Base-by-base conservation (phyloP, 2,113 vertebrate species). In the Vulpes vulpes region DNA sequence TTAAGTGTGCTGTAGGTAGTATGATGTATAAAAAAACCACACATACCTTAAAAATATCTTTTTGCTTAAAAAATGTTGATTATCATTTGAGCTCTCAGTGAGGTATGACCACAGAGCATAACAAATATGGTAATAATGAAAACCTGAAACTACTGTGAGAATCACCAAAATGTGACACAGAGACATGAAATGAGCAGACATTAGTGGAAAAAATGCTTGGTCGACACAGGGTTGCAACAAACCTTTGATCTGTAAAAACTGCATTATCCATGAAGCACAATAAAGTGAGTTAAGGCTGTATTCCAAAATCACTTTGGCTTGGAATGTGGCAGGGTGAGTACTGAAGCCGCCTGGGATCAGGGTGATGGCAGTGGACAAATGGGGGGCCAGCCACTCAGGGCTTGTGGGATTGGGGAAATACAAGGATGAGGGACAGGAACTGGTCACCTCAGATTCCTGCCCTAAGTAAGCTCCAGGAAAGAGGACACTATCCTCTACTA, bases 331-430 rank as follows among this genome's bases (percentile, higher is more conserved):
- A 30, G 7, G 6, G 49, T 14, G 49, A 53, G 6, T 6, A 49
- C 59, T 49, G 8, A 51, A 5, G 57, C 57, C 4, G 38, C 30
- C 30, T 9, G 11, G 57, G 23, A 11, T 62, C 51, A 3, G 25
- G 25, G 32, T 0, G 0, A 8, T 30, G 25, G 35, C 8, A 8
- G 69, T 4, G 17, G 11, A 57, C 0, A 0, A 7, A 8, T 0
- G 1, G 15, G 35, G 30, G 76, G 3, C 32, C 60, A 55, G 60
- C 71, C 9, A 0, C 7, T 83, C 17, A 20, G 49, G 35, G 14
- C n/a, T 30, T 22, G 1, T 1, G 0, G 23, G 25, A 15, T 0
- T 0, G 25, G 60, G 27, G 1, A 11, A 16, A 3, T 12, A 25
- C 25, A 23, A n/a, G 88, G 49, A 0, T 27, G 14, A 19, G 51